Evolutionary conservation across 53 echinoderm and acorn worm species (phyloP).

Genomic region (Glandiceps talaboti): DNA sequence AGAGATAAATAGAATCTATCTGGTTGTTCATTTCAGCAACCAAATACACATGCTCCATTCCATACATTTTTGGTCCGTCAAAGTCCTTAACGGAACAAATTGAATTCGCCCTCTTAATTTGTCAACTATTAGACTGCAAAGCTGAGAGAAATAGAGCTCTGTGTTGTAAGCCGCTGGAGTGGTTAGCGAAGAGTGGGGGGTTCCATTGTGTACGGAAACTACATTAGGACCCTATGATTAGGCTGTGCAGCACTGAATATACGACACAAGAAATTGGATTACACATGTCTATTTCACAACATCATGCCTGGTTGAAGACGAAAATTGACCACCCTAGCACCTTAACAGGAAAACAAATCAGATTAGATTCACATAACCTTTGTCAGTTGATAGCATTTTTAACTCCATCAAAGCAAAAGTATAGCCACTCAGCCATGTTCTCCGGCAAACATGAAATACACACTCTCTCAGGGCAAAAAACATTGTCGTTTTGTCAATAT

Average conservation of each 20-base stretch:
- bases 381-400: background rate
- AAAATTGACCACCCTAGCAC: background rate
- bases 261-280: background rate
- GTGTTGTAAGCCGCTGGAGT: background rate
- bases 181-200: background rate
- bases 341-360: background rate
- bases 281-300: background rate
- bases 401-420: background rate
- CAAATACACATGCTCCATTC: background rate
- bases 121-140: background rate
- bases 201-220: background rate
- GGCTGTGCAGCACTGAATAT: background rate
- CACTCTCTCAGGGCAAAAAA: too few relatives aligned
- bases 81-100: background rate
- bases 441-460: too few relatives aligned
- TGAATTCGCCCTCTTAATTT: background rate
- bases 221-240: background rate
- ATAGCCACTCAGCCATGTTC: background rate
- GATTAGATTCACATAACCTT: background rate
- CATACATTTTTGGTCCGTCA: background rate
- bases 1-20: background rate
- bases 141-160: background rate
- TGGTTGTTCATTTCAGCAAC: background rate
- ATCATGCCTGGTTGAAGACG: background rate
- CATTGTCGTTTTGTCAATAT: too few relatives aligned